Conservation (phyloP, 1,140 invertebrate species). For the Diachasmimorpha longicaudata region DNA sequence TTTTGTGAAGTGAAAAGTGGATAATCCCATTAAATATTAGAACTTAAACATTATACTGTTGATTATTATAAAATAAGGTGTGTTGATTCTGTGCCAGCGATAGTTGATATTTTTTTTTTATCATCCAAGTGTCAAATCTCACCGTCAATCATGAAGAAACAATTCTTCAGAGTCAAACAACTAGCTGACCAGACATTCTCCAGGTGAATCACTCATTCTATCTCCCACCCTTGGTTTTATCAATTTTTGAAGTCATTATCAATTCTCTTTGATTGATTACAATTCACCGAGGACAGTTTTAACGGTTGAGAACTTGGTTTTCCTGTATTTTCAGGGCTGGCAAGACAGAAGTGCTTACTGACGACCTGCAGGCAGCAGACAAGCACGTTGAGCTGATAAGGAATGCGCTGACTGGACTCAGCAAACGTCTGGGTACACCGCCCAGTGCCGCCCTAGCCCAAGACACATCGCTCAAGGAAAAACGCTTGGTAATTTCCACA, state of each 20-base stretch:
- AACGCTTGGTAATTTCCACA: conserved; percentile 67
- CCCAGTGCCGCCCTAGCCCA: conserved; percentile 65
- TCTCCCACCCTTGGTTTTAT: conserved; percentile 13
- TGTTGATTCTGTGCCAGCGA: background rate
- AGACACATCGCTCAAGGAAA: conserved; percentile 74
- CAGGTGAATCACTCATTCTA: conserved; percentile 67
- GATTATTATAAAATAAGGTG: background rate
- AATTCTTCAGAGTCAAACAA: conserved; percentile 87
- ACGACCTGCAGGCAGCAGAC: conserved; percentile 86
- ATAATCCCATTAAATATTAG: background rate
- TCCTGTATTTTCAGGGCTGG: conserved; percentile 72
- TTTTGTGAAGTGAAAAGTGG: background rate
- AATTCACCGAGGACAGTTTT: background rate
- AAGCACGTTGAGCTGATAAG: conserved; percentile 86
- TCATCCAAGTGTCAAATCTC: background rate
- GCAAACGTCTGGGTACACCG: conserved; percentile 66
- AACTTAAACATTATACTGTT: background rate
- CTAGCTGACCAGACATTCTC: conserved; percentile 87
- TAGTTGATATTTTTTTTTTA: conserved; percentile 5
- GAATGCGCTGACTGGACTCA: conserved; percentile 73
- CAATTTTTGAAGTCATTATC: background rate
- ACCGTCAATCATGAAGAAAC: conserved; percentile 75
- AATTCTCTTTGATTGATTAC: background rate
- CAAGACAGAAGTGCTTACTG: conserved; percentile 83
- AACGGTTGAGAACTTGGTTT: conserved; percentile 23